Conservation (phyloP, 2,113 vertebrate genomes). For the Pitta sordida region DNA sequence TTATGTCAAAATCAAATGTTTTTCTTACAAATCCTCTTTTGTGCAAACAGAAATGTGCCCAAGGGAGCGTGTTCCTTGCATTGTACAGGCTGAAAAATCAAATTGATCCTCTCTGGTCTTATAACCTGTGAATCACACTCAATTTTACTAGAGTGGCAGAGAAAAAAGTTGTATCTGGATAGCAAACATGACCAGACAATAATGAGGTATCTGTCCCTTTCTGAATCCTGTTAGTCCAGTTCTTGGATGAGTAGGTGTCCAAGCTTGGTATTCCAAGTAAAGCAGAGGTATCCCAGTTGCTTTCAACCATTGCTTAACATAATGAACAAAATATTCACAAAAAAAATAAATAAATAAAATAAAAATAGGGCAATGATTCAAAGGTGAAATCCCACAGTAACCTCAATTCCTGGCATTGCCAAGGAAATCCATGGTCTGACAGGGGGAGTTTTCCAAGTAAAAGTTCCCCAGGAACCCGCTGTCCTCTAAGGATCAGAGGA, state of each 20-base stretch:
- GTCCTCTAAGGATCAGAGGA: neutral
- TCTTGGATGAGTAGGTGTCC: neutral
- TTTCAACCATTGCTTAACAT: neutral
- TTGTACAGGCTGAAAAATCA: neutral
- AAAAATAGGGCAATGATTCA: neutral
- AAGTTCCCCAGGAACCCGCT: neutral
- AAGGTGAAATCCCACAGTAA: neutral
- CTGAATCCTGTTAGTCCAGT: neutral
- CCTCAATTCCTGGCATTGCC: neutral
- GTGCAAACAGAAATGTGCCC: neutral
- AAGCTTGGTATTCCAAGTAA: neutral
- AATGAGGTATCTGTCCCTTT: neutral
- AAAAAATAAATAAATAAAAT: fast-evolving
- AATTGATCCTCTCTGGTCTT: neutral
- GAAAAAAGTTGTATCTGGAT: neutral
- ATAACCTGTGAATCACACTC: neutral
- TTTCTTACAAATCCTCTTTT: neutral
- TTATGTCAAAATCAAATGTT: neutral
- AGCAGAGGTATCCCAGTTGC: neutral
- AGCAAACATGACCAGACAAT: neutral
- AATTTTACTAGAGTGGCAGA: neutral
- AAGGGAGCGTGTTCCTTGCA: neutral
- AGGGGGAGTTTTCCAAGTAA: neutral
- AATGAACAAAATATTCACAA: neutral
- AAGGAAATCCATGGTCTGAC: neutral